Base-by-base conservation (phyloP, 2,113 vertebrate species). In the Prochilodus magdalenae region DNA sequence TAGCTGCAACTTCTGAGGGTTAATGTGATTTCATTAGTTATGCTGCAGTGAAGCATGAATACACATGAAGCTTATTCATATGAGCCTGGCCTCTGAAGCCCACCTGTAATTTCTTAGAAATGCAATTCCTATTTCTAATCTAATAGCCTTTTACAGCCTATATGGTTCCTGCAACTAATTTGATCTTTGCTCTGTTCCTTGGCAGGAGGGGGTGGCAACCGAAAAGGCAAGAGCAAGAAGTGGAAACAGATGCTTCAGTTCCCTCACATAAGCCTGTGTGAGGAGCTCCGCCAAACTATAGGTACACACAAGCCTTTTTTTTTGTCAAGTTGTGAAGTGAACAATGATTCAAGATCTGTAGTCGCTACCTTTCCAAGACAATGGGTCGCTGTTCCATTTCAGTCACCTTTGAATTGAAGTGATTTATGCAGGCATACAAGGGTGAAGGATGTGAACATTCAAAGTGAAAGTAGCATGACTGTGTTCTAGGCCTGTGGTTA, bases 171-270 rank as follows among this genome's bases (percentile, higher is more conserved):
- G 78, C 26, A 44, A 73, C 78, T 86, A 78, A 81, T 83, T 63
- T 74, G 44, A 86, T 84, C 78, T 86, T 44, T 67, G 49, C 69
- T 75, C n/a, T 66, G 27, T 75, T 90, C 81, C 81, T 88, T 89
- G 87, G 15, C 94, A 99, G 98, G 98, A 87, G 97, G 98, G 1
- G 96, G 95, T 0, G 98, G 98, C 62, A 99, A 97, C 93, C 91
- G 98, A 83, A 99, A 99, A 93, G 98, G 98, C 89, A 99, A 98
- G 88, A 99, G 98, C 87, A 99, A 99, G 94, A 99, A 99, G 93
- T 99, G 98, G 98, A 96, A 98, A 81, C 97, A 99, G 93, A 97
- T 99, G 97, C 94, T 99, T n/a, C 97, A 97, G 92, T 99, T 99
- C 40, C 98, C 98, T 10, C 98, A 99, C 84, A 94, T 99, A 80